Evolutionary conservation across 1,140 invertebrate genomes (phyloP), one percentile per base, ranked within the genome.

Genomic region (Parapsyche elsis): DNA sequence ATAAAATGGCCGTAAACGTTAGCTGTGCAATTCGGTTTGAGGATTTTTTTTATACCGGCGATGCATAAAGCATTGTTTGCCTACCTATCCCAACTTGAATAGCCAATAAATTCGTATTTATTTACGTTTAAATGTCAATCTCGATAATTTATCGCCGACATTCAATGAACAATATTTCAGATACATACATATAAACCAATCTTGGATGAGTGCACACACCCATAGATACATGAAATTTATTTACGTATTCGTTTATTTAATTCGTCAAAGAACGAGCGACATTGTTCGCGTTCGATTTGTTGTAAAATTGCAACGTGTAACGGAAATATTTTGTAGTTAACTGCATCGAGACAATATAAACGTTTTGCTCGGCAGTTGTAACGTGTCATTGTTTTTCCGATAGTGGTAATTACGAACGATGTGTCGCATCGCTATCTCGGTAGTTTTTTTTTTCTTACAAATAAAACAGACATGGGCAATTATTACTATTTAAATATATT

Each of bases 51-150:
- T 38, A 38, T 38, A 59, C 19, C 44, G 53, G 12, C 12, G 73
- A 75, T 77, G 70, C 76, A 76, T 71, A 77, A 67, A 45, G 44
- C 78, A 80, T 79, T 83, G 76, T 83, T 79, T 80, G 71, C 81
- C 79, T 81, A 76, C 79, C 71, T 79, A 67, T 64, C 49, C 81
- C 23, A 73, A 79, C 19, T 76, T 79, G 81, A 81, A 83, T 83
- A 73, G 79, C n/a, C 26, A 77, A 81, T 83, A 83, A 83, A 83
- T 83, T 76, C 59, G 73, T 77, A 79, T 83, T 81, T 83, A 81
- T 81, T 83, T 77, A 74, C 59, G 76, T 81, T 59, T 79, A 81
- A 83, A 83, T 81, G 81, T 80, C 81, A 81, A 80, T 81, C 79
- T n/a, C 26, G 19, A 23, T 74, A 64, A 81, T 81, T 83, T 81